phyloP scores from a whole-genome alignment of 2,888 invertebrate genomes.

The Unio pictorum region DNA sequence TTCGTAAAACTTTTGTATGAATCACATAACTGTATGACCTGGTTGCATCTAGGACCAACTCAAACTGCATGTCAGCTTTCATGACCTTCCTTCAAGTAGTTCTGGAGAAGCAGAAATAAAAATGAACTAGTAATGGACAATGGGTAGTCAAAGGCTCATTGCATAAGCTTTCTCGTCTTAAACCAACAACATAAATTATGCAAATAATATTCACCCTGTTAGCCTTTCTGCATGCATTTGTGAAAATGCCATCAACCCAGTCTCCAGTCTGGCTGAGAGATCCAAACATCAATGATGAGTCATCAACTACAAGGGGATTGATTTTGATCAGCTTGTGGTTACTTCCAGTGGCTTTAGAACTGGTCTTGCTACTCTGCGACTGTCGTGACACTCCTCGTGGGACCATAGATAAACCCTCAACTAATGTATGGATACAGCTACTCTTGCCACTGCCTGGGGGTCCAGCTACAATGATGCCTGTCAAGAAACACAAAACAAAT shows the following conservation, averaged over 20 bases:
- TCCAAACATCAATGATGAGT: conserved; percentile 68
- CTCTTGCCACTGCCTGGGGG: conserved; percentile 71
- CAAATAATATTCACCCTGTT: conserved; percentile 59
- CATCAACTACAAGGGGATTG: conserved; percentile 69
- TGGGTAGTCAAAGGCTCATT: too few species aligned
- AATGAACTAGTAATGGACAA: too few species aligned
- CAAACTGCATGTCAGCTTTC: too few species aligned
- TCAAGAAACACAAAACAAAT: background rate
- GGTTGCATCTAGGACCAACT: too few species aligned
- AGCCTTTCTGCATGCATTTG: conserved; percentile 69
- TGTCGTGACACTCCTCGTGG: conserved; percentile 54
- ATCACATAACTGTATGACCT: too few species aligned
- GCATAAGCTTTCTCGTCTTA: background rate
- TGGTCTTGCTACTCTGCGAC: conserved; percentile 45
- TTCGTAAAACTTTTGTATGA: too few species aligned
- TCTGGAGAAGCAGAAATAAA: too few species aligned
- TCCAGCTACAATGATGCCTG: conserved; percentile 70
- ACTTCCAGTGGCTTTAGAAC: conserved; percentile 49
- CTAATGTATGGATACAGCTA: conserved; percentile 65
- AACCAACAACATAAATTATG: background rate
- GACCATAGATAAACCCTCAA: conserved; percentile 64
- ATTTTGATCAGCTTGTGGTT: conserved; percentile 68
- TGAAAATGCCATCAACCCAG: conserved; percentile 71
- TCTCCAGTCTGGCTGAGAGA: conserved; percentile 65
- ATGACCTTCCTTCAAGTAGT: too few species aligned